Base-by-base conservation (phyloP, 2,113 vertebrate species). In the Oxygymnocypris stewartii region DNA sequence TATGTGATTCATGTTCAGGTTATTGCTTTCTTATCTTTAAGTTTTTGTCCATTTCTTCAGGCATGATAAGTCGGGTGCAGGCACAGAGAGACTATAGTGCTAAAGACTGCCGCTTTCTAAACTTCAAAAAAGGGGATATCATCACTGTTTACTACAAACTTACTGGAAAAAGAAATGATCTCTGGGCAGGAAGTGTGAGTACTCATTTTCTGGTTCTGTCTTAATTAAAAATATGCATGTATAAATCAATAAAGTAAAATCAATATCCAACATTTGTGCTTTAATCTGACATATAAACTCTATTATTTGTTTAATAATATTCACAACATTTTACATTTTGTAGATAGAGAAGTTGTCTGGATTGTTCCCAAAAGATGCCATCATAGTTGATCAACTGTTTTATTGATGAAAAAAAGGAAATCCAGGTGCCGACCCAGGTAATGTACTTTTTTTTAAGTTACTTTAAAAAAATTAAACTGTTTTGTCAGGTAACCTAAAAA, bases 111-210 rank as follows among this genome's bases (percentile, higher is more conserved):
- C 95, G 95, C 44, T 98, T 96, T 89, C 93, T 99, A 74, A 97
- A 90, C 92, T 98, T 99, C 92, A 96, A 88, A 88, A 82, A 82
- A 59, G 97, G 98, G 88, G 96, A 98, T 87, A 96, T 94, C 85
- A 97, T 99, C 91, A 96, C 91, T 51, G 97, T 99, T 76, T 96
- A 97, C 92, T 93, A 96, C 90, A 99, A 99, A 94, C 96, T 99
- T 73, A 91, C 96, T 14, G 96, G 97, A 86, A 93, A 94, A 92
- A 96, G 96, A 89, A 95, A 96, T 85, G 94, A 99, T 87, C 91
- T 99, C 54, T 99, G 98, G 97, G 95, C 94, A 89, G 98, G 98
- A 93, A 97, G 94, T 89, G 98, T 99, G 96, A 92, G 97, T 97
- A 94, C 20, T 20, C 4, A n/a, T 71, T 71, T 71, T 71, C 35